Percentiles rank a stretch among this genome's conserved stretches.
phyloP scores from a whole-genome alignment of 1,140 invertebrate genomes.

The Lucilia cuprina region DNA sequence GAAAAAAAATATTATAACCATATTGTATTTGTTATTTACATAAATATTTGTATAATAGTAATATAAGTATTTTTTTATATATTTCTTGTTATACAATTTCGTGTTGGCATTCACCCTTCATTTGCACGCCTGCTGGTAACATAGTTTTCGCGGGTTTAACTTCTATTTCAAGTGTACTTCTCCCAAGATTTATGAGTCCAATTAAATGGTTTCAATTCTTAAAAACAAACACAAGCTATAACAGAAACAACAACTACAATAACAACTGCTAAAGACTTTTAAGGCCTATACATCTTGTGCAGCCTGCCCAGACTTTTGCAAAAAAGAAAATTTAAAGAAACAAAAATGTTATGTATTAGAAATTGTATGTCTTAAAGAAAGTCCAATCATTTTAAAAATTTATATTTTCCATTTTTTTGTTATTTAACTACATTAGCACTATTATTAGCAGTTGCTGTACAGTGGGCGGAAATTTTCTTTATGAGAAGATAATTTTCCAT shows the following conservation, averaged over 20 bases:
- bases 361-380: not conserved
- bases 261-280: too few relatives aligned
- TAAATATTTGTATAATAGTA: not conserved
- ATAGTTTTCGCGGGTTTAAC: constrained; percentile 33
- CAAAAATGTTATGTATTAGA: not conserved
- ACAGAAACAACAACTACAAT: too few relatives aligned
- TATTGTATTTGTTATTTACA: not conserved
- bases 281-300: too few relatives aligned
- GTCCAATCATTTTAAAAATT: not conserved
- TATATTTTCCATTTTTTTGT: not conserved
- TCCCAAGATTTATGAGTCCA: constrained; percentile 59
- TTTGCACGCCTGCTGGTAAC: constrained; percentile 3
- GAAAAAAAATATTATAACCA: not conserved
- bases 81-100: not conserved
- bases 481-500: too few relatives aligned
- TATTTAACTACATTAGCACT: not conserved
- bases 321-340: not conserved
- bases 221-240: too few relatives aligned
- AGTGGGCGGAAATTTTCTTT: too few relatives aligned
- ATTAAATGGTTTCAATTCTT: constrained; percentile 41
- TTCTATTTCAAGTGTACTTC: constrained; percentile 41
- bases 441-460: not conserved
- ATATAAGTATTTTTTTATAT: not conserved
- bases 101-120: not conserved
- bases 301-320: not conserved